A percentile compares a stretch with the other conserved stretches of the same genome.
Conservation (phyloP, 2,797 vertebrate species). For the Chanos chanos region DNA sequence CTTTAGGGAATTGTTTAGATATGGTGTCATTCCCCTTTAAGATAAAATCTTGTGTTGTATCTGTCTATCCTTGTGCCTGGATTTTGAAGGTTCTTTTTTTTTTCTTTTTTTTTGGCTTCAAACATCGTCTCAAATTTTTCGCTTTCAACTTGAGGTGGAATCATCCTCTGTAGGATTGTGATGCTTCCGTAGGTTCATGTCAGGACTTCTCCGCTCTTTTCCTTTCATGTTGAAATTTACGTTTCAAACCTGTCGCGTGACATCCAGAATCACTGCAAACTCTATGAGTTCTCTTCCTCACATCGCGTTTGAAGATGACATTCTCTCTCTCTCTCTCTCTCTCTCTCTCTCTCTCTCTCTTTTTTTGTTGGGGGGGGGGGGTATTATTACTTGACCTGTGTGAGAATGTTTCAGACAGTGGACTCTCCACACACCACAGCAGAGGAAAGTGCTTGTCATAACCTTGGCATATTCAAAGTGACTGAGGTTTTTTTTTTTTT, state of each 20-base stretch:
- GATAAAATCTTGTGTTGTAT: constrained; percentile 35
- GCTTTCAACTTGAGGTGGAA: background rate
- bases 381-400: background rate
- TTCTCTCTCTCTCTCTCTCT: constrained; percentile 4
- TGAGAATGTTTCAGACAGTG: constrained; percentile 13
- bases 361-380: no score
- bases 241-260: constrained; percentile 5
- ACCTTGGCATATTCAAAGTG: background rate
- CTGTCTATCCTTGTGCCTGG: constrained; percentile 51
- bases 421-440: constrained; percentile 13
- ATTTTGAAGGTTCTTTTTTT: constrained; percentile 47
- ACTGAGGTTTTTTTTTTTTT: constrained; percentile 41
- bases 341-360: background rate
- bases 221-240: background rate
- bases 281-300: constrained; percentile 25
- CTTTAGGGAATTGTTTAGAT: constrained; percentile 52
- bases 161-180: background rate
- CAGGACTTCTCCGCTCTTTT: no score
- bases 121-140: background rate
- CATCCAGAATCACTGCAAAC: constrained; percentile 3
- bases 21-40: constrained; percentile 50
- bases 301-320: no score
- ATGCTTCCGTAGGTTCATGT: no score
- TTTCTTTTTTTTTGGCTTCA: constrained; percentile 46
- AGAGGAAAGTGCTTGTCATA: constrained; percentile 1